These are phyloP conservation scores for Andrena bicolor DNA, from an alignment of 2,888 invertebrate genomes.

Conservation along the genomic window DNA sequence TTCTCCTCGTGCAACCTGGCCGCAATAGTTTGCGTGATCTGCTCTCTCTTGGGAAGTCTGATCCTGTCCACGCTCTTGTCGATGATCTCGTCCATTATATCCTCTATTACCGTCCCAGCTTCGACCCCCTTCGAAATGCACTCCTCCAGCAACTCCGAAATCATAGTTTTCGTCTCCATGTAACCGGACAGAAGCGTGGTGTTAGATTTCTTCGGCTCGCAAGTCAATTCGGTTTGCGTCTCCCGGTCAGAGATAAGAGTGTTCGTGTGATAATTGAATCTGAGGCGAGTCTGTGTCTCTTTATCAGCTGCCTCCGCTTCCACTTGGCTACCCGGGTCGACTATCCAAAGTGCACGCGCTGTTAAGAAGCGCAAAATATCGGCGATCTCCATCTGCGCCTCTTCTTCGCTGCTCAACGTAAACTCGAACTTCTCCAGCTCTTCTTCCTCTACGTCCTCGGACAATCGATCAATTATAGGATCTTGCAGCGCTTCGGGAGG, in stretches of 20 bases:
- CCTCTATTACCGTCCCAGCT: conserved; percentile 45
- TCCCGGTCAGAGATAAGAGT: conserved; percentile 62
- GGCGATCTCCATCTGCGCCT: conserved; percentile 31
- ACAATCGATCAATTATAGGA: conserved; percentile 24
- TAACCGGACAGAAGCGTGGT: conserved; percentile 67
- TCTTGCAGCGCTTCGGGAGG: conserved; percentile 9
- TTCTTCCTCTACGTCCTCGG: neutral
- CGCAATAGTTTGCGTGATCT: conserved; percentile 67
- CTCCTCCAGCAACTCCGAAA: conserved; percentile 53
- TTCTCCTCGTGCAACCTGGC: conserved; percentile 45
- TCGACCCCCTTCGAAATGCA: conserved; percentile 61
- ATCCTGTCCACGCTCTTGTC: conserved; percentile 59
- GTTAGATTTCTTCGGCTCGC: conserved; percentile 72
- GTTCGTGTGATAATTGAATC: conserved; percentile 55
- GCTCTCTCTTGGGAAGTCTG: conserved; percentile 58
- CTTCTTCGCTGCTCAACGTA: neutral
- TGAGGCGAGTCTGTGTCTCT: conserved; percentile 64
- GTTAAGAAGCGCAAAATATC: conserved; percentile 67
- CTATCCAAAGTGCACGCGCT: conserved; percentile 71
- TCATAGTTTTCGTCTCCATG: conserved; percentile 52
- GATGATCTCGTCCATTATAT: conserved; percentile 68
- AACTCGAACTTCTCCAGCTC: conserved; percentile 11
- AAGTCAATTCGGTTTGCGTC: conserved; percentile 71
- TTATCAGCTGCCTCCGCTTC: conserved; percentile 10
- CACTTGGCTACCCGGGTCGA: conserved; percentile 45